Conservation (phyloP, 2,113 vertebrate genomes). For the Mustelus asterias region DNA sequence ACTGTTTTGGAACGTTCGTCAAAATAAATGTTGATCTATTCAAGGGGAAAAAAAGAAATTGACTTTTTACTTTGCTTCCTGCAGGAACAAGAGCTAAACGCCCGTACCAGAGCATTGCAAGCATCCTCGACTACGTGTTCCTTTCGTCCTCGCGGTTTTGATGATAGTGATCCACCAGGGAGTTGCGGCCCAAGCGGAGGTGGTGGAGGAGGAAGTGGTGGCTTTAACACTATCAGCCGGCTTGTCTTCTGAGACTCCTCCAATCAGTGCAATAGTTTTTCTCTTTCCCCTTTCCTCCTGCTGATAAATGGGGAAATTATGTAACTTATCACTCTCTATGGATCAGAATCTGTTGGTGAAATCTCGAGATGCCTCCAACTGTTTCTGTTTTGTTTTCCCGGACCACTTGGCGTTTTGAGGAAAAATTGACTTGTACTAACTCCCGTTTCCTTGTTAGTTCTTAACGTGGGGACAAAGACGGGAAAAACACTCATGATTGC, state of each 20-base stretch:
- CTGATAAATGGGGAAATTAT: not conserved
- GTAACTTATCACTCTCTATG: not conserved
- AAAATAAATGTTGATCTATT: not conserved
- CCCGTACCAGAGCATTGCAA: slow-evolving; percentile 86
- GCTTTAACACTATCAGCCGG: slow-evolving; percentile 86
- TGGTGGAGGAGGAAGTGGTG: slow-evolving; percentile 67
- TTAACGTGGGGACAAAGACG: too few relatives aligned
- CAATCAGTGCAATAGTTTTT: not conserved
- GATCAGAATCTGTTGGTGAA: not conserved
- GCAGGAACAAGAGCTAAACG: slow-evolving; percentile 92
- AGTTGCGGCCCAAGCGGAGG: slow-evolving; percentile 92
- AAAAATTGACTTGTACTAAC: not conserved
- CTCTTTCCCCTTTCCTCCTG: not conserved
- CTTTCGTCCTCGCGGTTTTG: slow-evolving; percentile 88
- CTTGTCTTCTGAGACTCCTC: slow-evolving; percentile 77
- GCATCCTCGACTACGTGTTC: slow-evolving; percentile 85
- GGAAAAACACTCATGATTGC: slow-evolving; percentile 6
- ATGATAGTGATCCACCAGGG: slow-evolving; percentile 93
- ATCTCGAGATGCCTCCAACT: not conserved
- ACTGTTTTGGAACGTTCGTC: not conserved
- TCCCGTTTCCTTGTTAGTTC: not conserved
- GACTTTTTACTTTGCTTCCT: slow-evolving; percentile 43
- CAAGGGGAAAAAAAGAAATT: not conserved
- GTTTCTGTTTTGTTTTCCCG: not conserved
- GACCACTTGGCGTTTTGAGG: not conserved